Base-by-base conservation (phyloP, 2,797 vertebrate species). In the Cottoperca gobio region DNA sequence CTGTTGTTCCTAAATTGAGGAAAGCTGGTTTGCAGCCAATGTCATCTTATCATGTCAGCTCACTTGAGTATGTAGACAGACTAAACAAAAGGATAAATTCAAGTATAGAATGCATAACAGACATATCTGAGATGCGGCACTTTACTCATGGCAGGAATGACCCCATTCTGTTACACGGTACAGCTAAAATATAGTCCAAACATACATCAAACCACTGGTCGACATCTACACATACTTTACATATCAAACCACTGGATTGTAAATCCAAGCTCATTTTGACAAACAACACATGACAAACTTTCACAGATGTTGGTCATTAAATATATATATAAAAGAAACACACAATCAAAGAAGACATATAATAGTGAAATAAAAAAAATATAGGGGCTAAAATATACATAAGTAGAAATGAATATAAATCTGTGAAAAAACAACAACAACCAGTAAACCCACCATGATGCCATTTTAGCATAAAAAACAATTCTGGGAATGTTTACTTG, bases 1-100 rank as follows among this genome's bases (percentile, higher is more conserved):
- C 84, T 92, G 86, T 89, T 93, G 92, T 76, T 82, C 83, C 84
- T 84, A 72, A 60, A 66, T 81, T 78, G 78, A 69, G 43, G 28
- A 64, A 39, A 65, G 24, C 63, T 76, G 62, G 23, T 37, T 57
- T 67, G 14, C 48, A 78, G 55, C 55, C 53, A 79, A 19, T 77
- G 62, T 21, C 46, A 60, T 61, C 0, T 62, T 52, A 57, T 70
- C 31, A 69, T 49, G 5, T 42, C 70, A 79, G 55, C 53, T 78
- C 63, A 61, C 57, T 39, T 67, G 31, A 69, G 45, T 49, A 33
- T 82, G 50, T 28, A 64, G 21, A 58, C 33, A 43, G 37, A 62
- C 33, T 57, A 66, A 60, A 70, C 17, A 70, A 31, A 33, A 72
- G 49, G 46, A 23, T 61, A 52, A 70, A 70, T 66, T 28, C 2